phyloP scores from a whole-genome alignment of 2,888 invertebrate species.

The Dolichopus griseipennis region DNA sequence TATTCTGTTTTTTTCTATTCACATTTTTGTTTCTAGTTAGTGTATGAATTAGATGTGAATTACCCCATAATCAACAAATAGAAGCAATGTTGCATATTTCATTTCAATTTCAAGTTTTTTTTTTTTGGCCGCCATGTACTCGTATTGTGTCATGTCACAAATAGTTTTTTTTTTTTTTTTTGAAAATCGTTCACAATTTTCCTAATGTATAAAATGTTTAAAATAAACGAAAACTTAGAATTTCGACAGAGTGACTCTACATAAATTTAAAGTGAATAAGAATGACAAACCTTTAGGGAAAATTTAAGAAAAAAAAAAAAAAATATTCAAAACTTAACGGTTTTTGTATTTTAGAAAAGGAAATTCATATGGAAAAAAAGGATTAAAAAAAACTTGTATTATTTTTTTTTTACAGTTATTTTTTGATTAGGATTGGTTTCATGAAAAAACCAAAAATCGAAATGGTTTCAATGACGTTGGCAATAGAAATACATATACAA shows the following conservation, averaged over 20 bases:
- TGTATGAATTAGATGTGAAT: no score
- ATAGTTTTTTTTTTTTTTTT: no score
- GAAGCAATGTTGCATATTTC: no score
- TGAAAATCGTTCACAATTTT: not conserved
- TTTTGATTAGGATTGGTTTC: not conserved
- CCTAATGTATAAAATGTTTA: not conserved
- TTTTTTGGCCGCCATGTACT: not conserved
- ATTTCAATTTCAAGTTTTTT: not conserved
- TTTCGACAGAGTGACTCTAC: slow-evolving; percentile 3
- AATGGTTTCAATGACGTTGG: not conserved
- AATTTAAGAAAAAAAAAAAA: not conserved
- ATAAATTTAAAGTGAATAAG: not conserved
- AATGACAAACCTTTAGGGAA: slow-evolving; percentile 4
- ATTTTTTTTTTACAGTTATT: not conserved
- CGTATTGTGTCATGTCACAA: not conserved
- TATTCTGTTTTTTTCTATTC: no score
- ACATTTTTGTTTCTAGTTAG: no score
- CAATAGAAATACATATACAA: no score
- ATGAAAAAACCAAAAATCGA: no score
- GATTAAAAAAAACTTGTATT: not conserved
- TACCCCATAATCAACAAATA: no score
- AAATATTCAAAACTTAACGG: not conserved
- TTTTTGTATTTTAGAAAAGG: no score
- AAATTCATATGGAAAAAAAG: not conserved
- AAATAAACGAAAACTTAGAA: not conserved